Percentiles rank a stretch among this genome's conserved stretches.
These are phyloP conservation scores for Scyliorhinus canicula DNA, from an alignment of 2,797 vertebrate species.

Conservation along the genomic window DNA sequence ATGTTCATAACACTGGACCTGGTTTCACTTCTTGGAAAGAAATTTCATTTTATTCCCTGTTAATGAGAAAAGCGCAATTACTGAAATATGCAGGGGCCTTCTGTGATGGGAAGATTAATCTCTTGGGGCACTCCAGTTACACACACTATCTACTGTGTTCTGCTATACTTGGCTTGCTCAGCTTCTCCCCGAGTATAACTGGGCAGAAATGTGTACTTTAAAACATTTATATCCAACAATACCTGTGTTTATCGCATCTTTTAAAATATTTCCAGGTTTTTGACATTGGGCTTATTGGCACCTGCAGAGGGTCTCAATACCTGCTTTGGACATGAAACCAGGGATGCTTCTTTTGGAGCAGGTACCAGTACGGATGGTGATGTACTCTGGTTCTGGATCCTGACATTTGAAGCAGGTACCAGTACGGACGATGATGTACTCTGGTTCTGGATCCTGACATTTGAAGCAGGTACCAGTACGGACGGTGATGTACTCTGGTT, in stretches of 20 bases:
- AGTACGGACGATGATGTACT: too few relatives aligned
- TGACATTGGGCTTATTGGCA: neutral
- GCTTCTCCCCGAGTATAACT: neutral
- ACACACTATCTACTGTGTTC: neutral
- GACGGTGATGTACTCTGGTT: too few relatives aligned
- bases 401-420: too few relatives aligned
- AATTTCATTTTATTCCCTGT: conserved; percentile 36
- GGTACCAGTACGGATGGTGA: neutral
- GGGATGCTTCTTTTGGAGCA: neutral
- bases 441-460: too few relatives aligned
- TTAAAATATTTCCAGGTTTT: neutral
- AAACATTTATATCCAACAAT: neutral
- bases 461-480: too few relatives aligned
- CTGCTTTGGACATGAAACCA: neutral
- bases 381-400: too few relatives aligned
- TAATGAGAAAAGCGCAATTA: neutral
- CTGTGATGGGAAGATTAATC: neutral
- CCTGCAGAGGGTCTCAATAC: neutral
- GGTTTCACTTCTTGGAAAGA: conserved; percentile 28
- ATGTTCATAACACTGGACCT: neutral
- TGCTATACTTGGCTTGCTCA: neutral
- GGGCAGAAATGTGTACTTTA: neutral
- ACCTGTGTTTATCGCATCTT: neutral
- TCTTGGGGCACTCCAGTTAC: too few relatives aligned
- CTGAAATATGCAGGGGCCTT: neutral